These are phyloP conservation scores for Phaetusa simplex DNA, from an alignment of 2,113 vertebrate genomes.

Conservation along the genomic window DNA sequence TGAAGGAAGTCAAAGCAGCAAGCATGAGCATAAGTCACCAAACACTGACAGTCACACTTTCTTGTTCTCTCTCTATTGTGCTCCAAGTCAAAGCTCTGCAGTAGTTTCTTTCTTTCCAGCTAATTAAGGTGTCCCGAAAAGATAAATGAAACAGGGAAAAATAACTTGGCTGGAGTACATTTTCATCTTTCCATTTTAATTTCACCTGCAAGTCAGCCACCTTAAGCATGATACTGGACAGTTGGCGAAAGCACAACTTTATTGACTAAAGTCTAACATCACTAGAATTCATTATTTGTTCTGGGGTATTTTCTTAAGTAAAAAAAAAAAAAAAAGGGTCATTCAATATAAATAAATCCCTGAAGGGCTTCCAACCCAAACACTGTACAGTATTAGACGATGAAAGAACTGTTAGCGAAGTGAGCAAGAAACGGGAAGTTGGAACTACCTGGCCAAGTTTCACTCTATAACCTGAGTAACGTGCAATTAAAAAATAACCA, in stretches of 20 bases:
- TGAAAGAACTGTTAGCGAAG: constrained; percentile 23
- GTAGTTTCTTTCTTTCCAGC: background rate
- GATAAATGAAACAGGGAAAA: background rate
- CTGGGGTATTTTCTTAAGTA: background rate
- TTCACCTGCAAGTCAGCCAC: background rate
- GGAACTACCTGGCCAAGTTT: constrained; percentile 22
- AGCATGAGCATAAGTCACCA: background rate
- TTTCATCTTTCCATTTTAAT: constrained; percentile 22
- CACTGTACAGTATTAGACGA: background rate
- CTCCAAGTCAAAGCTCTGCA: background rate
- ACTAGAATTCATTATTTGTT: background rate
- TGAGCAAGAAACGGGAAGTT: constrained; percentile 28
- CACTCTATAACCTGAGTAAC: background rate
- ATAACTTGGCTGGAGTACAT: background rate
- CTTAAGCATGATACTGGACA: background rate
- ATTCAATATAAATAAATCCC: constrained; percentile 5
- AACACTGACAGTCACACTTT: background rate
- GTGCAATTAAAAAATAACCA: constrained; percentile 20
- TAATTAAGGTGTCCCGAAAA: background rate
- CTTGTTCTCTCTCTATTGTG: background rate
- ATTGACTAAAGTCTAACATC: background rate
- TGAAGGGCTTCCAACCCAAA: constrained; percentile 24
- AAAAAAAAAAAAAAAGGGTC: background rate
- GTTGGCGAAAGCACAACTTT: background rate
- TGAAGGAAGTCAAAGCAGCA: background rate